phyloP scores from a whole-genome alignment of 2,113 vertebrate species.

The Equus quagga region DNA sequence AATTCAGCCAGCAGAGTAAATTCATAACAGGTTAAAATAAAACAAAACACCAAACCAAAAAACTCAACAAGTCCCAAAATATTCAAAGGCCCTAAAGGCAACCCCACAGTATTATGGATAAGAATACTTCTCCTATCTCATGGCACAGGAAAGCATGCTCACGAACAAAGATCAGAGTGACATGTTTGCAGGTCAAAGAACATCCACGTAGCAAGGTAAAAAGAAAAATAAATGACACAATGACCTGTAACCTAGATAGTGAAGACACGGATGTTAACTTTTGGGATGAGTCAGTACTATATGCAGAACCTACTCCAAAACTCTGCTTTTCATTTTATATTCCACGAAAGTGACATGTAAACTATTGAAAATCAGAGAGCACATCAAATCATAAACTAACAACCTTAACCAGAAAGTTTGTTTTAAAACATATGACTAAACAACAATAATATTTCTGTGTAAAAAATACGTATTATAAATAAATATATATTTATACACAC shows the following conservation, averaged over 20 bases:
- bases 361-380: background rate
- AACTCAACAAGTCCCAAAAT: constrained; percentile 38
- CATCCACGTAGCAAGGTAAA: constrained; percentile 47
- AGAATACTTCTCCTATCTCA: constrained; percentile 30
- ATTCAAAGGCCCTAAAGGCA: constrained; percentile 22
- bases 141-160: constrained; percentile 6
- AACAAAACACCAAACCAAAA: constrained; percentile 17
- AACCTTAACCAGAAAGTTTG: background rate
- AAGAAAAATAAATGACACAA: constrained; percentile 51
- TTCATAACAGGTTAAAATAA: constrained; percentile 21
- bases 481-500: background rate
- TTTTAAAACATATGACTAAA: constrained; percentile 37
- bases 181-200: constrained; percentile 78
- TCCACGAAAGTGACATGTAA: constrained; percentile 18
- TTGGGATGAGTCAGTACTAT: background rate
- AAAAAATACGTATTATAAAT: background rate
- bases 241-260: constrained; percentile 21
- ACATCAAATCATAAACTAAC: constrained; percentile 31
- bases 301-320: background rate
- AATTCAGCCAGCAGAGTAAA: constrained; percentile 7
- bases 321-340: constrained; percentile 20
- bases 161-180: constrained; percentile 76
- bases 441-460: background rate
- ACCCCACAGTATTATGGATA: background rate
- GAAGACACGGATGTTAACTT: background rate